Percentiles rank a stretch among this genome's conserved stretches.
phyloP scores from a whole-genome alignment of 2,113 vertebrate species.

The Salvator merianae region DNA sequence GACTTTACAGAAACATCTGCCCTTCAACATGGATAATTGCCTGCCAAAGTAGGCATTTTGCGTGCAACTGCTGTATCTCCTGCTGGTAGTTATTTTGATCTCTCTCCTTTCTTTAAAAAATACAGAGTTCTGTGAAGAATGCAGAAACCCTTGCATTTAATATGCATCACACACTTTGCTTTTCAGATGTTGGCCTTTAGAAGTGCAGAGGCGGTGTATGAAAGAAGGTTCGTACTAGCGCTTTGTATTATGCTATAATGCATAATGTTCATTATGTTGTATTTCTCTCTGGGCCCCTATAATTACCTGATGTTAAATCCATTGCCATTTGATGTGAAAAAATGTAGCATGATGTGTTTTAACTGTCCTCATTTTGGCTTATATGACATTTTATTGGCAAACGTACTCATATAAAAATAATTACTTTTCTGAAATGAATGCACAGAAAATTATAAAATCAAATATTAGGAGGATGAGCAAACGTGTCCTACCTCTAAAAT shows the following conservation, averaged over 20 bases:
- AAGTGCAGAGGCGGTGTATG: conserved; percentile 5
- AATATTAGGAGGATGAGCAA: conserved; percentile 46
- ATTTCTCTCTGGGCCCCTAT: conserved; percentile 40
- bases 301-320: conserved; percentile 51
- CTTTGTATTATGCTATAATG: conserved; percentile 33
- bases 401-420: conserved; percentile 46
- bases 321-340: conserved; percentile 53
- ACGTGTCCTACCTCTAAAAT: conserved; percentile 46
- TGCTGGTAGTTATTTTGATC: neutral
- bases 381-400: conserved; percentile 57
- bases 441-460: conserved; percentile 50
- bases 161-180: neutral
- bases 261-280: conserved; percentile 42
- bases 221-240: conserved; percentile 27
- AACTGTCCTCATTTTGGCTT: conserved; percentile 36
- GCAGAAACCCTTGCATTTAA: neutral
- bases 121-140: neutral
- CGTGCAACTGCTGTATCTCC: conserved; percentile 2
- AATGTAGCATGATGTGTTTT: conserved; percentile 46
- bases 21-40: neutral
- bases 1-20: conserved; percentile 6
- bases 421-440: conserved; percentile 55
- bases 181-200: conserved; percentile 1
- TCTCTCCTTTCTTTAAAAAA: neutral
- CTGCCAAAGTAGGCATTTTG: conserved; percentile 6